Conservation (phyloP, 2,113 vertebrate species). For the Oreochromis spilurus region DNA sequence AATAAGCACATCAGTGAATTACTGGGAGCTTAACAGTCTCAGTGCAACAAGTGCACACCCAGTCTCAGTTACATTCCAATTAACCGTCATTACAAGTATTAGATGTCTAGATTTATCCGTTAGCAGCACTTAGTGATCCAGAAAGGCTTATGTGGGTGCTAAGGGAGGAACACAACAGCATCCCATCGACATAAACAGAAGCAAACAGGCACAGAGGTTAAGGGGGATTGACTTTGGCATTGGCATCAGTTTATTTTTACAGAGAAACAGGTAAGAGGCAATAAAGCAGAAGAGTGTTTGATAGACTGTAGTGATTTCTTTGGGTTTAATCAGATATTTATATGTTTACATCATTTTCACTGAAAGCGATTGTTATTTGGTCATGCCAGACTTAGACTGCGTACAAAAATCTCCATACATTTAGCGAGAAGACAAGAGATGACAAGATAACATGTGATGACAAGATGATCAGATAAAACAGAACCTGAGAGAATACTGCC, state of each 20-base stretch:
- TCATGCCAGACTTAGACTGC: not conserved
- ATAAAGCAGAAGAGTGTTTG: not conserved
- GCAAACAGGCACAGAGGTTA: not conserved
- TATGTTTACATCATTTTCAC: not conserved
- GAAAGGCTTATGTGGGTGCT: not conserved
- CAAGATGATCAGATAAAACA: not conserved
- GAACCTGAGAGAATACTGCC: not conserved
- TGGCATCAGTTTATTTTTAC: not conserved
- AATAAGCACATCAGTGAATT: not conserved
- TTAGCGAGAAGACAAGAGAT: not conserved
- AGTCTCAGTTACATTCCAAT: not conserved
- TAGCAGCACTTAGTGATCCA: conserved; percentile 14
- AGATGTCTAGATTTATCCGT: not conserved
- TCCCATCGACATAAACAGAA: not conserved
- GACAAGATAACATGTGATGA: not conserved
- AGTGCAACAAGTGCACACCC: not conserved
- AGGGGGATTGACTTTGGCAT: not conserved
- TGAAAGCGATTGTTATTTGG: not conserved
- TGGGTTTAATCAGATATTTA: not conserved
- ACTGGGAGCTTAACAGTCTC: not conserved
- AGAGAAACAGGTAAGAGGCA: not conserved
- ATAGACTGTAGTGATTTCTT: not conserved
- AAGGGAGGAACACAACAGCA: not conserved
- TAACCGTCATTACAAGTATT: conserved; percentile 3
- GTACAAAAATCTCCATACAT: not conserved